These are phyloP conservation scores for Lobophora halterata DNA, from an alignment of 2,888 invertebrate genomes.

Conservation along the genomic window DNA sequence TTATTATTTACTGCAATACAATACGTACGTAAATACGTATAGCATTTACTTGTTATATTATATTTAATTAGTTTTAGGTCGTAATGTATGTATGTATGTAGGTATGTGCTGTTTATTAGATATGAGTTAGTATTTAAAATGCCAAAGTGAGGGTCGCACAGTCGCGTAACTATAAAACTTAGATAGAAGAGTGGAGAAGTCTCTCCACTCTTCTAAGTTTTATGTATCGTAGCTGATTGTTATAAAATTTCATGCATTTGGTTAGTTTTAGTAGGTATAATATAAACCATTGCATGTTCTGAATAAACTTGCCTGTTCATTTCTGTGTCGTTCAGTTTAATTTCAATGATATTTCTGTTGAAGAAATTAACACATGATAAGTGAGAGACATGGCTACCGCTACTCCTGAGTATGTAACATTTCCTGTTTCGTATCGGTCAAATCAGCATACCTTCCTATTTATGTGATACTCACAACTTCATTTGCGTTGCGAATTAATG, in stretches of 20 bases:
- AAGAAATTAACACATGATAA: conserved; percentile 36
- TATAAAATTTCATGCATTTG: conserved; percentile 22
- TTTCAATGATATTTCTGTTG: conserved; percentile 71
- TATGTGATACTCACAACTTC: too few species aligned
- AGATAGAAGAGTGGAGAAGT: not conserved
- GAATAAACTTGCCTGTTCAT: conserved; percentile 62
- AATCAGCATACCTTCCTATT: too few species aligned
- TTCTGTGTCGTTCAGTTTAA: conserved; percentile 51
- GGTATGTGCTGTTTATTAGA: conserved; percentile 5
- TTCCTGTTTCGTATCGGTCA: too few species aligned
- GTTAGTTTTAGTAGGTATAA: conserved; percentile 26
- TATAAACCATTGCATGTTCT: conserved; percentile 14
- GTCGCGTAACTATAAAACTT: too few species aligned
- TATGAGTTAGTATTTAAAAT: too few species aligned
- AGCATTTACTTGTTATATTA: too few species aligned
- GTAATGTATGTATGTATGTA: conserved; percentile 1
- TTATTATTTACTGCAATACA: too few species aligned
- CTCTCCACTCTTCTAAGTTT: conserved; percentile 12
- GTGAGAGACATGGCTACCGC: conserved; percentile 3
- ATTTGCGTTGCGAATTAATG: too few species aligned
- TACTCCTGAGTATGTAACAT: conserved; percentile 1
- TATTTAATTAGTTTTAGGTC: too few species aligned
- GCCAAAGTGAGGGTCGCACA: conserved; percentile 4
- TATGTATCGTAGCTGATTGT: conserved; percentile 14
- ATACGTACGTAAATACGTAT: too few species aligned